Conservation (phyloP, 2,797 vertebrate genomes). For the Phrynocephalus guinanensis region DNA sequence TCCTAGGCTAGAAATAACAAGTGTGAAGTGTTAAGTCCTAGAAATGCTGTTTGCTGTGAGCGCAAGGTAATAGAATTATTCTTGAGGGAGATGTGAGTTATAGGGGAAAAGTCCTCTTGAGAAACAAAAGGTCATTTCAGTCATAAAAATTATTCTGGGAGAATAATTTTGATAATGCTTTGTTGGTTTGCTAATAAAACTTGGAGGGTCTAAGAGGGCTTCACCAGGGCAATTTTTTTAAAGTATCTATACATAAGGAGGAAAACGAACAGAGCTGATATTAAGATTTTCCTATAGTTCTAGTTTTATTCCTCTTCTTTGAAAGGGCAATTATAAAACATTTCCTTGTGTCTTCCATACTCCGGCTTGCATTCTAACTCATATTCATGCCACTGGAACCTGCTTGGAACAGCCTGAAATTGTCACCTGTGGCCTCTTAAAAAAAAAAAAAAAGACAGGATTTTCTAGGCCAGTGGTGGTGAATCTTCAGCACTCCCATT, state of each 20-base stretch:
- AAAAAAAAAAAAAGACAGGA: constrained; percentile 41
- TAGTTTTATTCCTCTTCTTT: constrained; percentile 39
- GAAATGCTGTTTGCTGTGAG: constrained; percentile 50
- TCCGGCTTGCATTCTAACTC: constrained; percentile 37
- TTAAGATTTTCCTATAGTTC: constrained; percentile 55
- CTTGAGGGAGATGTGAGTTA: constrained; percentile 33
- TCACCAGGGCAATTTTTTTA: constrained; percentile 39
- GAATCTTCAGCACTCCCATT: too few species aligned
- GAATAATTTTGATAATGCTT: constrained; percentile 33
- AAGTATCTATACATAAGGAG: constrained; percentile 43
- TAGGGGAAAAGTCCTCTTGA: constrained; percentile 28
- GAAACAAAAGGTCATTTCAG: constrained; percentile 54
- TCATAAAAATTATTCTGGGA: constrained; percentile 41
- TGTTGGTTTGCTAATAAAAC: constrained; percentile 60
- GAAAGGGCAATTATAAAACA: constrained; percentile 19
- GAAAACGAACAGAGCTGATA: constrained; percentile 57
- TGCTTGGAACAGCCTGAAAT: not conserved
- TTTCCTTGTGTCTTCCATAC: constrained; percentile 46
- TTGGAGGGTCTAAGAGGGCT: constrained; percentile 46
- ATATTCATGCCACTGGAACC: not conserved
- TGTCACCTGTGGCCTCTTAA: not conserved
- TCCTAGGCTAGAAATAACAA: constrained; percentile 45
- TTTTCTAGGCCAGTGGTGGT: constrained; percentile 25
- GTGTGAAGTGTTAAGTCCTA: constrained; percentile 40
- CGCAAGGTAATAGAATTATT: constrained; percentile 47